phyloP scores from a whole-genome alignment of 2,113 vertebrate species.

The Harpagus bidentatus region DNA sequence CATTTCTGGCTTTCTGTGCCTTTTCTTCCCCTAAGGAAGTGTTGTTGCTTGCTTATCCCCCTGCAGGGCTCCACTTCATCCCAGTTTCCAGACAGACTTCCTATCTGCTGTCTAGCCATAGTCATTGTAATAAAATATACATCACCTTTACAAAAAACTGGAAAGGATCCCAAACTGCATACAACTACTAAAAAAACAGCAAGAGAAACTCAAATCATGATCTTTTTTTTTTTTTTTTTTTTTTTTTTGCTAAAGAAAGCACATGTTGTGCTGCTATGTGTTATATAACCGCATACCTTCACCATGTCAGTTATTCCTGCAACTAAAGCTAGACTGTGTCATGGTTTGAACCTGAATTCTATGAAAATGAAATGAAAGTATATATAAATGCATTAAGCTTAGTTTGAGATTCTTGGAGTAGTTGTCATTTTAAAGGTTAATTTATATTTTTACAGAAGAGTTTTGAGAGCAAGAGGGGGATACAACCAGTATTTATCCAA shows the following conservation, averaged over 20 bases:
- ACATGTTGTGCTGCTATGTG: neutral
- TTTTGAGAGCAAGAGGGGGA: neutral
- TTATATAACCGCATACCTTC: neutral
- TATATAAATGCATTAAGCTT: neutral
- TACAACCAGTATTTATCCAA: neutral
- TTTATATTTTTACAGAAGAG: neutral
- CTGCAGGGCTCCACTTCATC: neutral
- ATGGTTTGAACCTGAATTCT: neutral
- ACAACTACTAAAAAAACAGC: neutral
- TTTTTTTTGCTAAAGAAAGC: neutral
- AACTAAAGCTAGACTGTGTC: neutral
- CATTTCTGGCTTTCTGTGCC: neutral
- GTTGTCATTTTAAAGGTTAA: neutral
- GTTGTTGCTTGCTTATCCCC: neutral
- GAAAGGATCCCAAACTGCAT: neutral
- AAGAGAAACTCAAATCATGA: neutral
- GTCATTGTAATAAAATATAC: neutral
- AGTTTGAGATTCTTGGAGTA: neutral
- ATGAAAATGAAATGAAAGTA: neutral
- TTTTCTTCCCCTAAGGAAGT: neutral
- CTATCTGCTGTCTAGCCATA: neutral
- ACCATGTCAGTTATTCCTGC: neutral
- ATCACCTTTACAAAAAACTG: neutral
- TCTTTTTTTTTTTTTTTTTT: neutral
- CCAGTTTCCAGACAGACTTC: neutral